phyloP scores from a whole-genome alignment of 64 coral and sea anemone genomes.

The Trachythela sp. region DNA sequence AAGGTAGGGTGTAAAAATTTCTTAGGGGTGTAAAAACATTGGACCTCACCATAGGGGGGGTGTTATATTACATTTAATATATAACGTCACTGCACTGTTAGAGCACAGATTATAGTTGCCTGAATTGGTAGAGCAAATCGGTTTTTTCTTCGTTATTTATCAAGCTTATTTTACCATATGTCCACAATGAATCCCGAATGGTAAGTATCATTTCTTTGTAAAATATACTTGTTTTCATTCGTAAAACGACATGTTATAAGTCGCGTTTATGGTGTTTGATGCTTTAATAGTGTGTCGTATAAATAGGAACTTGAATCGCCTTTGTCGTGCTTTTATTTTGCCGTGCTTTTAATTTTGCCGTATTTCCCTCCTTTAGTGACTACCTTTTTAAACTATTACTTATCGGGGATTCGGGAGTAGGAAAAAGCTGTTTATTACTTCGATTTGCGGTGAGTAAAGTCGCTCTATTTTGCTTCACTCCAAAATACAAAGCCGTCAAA shows the following conservation, averaged over 20 bases:
- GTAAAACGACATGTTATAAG: background rate
- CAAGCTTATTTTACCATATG: conserved; percentile 62
- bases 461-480: background rate
- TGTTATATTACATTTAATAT: too few relatives aligned
- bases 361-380: conserved; percentile 69
- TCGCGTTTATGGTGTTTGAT: conserved; percentile 27
- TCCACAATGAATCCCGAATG: conserved; percentile 99
- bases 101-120: background rate
- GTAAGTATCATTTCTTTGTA: conserved; percentile 52
- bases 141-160: background rate
- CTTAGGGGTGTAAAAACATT: too few relatives aligned
- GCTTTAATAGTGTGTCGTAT: conserved; percentile 35
- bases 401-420: conserved; percentile 98
- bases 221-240: background rate
- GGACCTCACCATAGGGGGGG: too few relatives aligned
- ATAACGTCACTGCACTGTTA: conserved; percentile 26
- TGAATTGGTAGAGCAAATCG: background rate
- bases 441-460: conserved; percentile 92
- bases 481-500: background rate
- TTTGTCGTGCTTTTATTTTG: too few relatives aligned
- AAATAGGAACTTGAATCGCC: conserved; percentile 50
- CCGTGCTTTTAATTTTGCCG: conserved; percentile 19
- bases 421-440: conserved; percentile 98
- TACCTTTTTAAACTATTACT: conserved; percentile 99
- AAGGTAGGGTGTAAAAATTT: too few relatives aligned